Percentiles rank a stretch among this genome's conserved stretches.
Evolutionary conservation across 2,113 vertebrate genomes (phyloP).

Genomic region (Platichthys stellatus): DNA sequence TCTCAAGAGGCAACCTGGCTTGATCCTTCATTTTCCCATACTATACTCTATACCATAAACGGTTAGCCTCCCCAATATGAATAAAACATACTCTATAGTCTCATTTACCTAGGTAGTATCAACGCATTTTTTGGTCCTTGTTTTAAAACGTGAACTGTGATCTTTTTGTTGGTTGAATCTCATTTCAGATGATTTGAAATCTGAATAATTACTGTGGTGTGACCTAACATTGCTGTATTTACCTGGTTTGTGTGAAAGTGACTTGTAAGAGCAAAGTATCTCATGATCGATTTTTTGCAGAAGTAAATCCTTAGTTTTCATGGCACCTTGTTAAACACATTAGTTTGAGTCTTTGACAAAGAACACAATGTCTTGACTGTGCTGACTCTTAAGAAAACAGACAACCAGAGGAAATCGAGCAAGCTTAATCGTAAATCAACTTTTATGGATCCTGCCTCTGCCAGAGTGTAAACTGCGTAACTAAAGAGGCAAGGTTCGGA

Average conservation of each 20-base stretch:
- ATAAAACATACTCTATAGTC: too few species aligned
- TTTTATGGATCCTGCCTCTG: not conserved
- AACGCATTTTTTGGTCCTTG: too few species aligned
- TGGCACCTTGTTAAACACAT: not conserved
- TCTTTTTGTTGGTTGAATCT: too few species aligned
- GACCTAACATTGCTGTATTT: too few species aligned
- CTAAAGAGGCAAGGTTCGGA: not conserved
- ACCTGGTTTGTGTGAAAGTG: too few species aligned
- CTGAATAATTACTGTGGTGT: not conserved
- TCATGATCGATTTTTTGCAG: not conserved
- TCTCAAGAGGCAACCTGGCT: not conserved
- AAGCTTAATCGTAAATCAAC: not conserved
- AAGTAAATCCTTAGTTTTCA: not conserved
- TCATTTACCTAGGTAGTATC: too few species aligned
- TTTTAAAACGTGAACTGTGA: too few species aligned
- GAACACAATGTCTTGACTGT: not conserved
- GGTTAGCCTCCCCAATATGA: not conserved
- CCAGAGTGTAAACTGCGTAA: not conserved
- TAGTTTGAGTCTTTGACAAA: not conserved
- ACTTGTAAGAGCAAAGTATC: too few species aligned
- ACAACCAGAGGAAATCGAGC: not conserved
- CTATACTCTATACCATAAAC: not conserved
- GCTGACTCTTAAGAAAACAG: not conserved
- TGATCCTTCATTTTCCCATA: conserved; percentile 18
- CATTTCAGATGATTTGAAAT: too few species aligned